A percentile compares a stretch with the other conserved stretches of the same genome.
phyloP scores from a whole-genome alignment of 2,113 vertebrate genomes.

The Chaenocephalus aceratus region DNA sequence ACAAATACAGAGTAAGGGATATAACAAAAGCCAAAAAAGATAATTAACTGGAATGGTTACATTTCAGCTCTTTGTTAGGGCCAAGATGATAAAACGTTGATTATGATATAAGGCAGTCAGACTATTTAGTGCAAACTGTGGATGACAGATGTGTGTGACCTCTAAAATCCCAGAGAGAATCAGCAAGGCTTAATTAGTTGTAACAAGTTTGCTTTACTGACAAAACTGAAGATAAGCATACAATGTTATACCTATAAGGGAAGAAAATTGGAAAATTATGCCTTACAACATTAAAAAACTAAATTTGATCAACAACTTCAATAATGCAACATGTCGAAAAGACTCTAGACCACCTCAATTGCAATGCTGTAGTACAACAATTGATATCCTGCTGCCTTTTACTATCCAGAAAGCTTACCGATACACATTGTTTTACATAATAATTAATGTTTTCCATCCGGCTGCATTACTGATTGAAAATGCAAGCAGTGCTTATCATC shows the following conservation, averaged over 20 bases:
- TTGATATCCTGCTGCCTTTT: neutral
- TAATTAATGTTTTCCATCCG: neutral
- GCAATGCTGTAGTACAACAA: too few species aligned
- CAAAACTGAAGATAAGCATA: neutral
- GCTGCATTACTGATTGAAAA: neutral
- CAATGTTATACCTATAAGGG: neutral
- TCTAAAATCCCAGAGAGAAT: neutral
- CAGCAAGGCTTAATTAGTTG: neutral
- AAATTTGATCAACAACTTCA: too few species aligned
- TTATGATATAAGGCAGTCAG: neutral
- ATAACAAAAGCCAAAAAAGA: conserved; percentile 6
- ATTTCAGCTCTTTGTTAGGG: neutral
- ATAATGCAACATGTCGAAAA: neutral
- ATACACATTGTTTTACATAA: neutral
- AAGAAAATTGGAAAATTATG: too few species aligned
- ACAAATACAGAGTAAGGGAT: conserved; percentile 12
- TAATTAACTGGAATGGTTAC: conserved; percentile 12
- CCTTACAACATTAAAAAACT: too few species aligned
- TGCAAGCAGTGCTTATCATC: conserved; percentile 2
- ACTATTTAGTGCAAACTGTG: neutral
- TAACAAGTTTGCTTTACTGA: neutral
- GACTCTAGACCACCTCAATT: neutral
- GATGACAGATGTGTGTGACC: neutral
- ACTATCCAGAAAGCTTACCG: neutral
- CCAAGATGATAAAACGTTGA: neutral